phyloP scores from a whole-genome alignment of 2,888 invertebrate genomes.

The Leptopilina syphax region DNA sequence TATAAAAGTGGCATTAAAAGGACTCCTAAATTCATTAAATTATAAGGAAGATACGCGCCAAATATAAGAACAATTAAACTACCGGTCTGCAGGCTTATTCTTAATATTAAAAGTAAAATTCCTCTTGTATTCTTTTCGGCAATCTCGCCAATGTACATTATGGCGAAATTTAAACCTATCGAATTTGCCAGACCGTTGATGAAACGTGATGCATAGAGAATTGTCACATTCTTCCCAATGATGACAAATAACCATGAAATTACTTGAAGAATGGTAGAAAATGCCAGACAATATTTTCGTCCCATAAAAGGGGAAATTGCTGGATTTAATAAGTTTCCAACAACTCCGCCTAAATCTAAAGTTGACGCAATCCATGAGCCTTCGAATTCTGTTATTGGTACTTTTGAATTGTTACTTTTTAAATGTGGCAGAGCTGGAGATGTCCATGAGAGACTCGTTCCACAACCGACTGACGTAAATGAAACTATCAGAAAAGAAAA shows the following conservation, averaged over 20 bases:
- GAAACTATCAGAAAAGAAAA: constrained; percentile 57
- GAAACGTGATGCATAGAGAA: constrained; percentile 75
- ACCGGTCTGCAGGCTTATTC: constrained; percentile 77
- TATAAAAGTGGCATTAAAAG: constrained; percentile 80
- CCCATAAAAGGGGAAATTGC: constrained; percentile 66
- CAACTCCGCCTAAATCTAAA: constrained; percentile 65
- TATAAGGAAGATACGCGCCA: constrained; percentile 77
- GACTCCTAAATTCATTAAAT: constrained; percentile 77
- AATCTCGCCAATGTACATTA: constrained; percentile 81
- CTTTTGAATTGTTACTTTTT: constrained; percentile 59
- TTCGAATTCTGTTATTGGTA: constrained; percentile 64
- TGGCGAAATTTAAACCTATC: constrained; percentile 77
- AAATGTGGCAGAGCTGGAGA: constrained; percentile 69
- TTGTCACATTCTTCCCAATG: constrained; percentile 58
- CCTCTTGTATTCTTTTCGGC: constrained; percentile 80
- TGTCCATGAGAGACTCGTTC: constrained; percentile 68
- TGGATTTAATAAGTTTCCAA: constrained; percentile 65
- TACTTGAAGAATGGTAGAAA: constrained; percentile 67
- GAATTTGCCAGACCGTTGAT: constrained; percentile 77
- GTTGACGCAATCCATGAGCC: constrained; percentile 71
- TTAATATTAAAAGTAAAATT: constrained; percentile 78
- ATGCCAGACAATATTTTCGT: constrained; percentile 65
- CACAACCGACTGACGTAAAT: constrained; percentile 67
- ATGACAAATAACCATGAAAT: constrained; percentile 68
- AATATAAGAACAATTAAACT: constrained; percentile 70